These are phyloP conservation scores for Tinea pellionella DNA, from an alignment of 2,888 invertebrate genomes.

Conservation along the genomic window DNA sequence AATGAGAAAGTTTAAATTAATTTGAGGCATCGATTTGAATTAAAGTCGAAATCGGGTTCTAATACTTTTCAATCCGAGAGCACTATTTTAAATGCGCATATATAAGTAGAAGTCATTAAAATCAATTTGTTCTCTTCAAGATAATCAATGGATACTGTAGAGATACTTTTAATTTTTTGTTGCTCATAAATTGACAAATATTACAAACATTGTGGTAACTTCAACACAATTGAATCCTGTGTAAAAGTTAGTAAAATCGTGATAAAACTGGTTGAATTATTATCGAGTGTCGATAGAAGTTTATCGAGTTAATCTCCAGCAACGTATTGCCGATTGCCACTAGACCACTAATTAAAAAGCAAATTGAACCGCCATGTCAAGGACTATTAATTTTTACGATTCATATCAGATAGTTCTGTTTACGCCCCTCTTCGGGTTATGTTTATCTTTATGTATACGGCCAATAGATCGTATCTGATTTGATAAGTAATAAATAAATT, in stretches of 20 bases:
- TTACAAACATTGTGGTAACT: too few species aligned
- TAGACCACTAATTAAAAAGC: slow-evolving; percentile 43
- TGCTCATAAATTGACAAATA: neutral
- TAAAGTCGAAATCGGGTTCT: slow-evolving; percentile 29
- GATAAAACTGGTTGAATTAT: slow-evolving; percentile 13
- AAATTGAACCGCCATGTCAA: slow-evolving; percentile 50
- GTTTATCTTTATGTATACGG: slow-evolving; percentile 45
- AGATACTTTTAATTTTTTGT: neutral
- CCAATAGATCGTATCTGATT: slow-evolving; percentile 42
- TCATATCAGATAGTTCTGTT: slow-evolving; percentile 34
- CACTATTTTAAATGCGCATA: slow-evolving; percentile 40
- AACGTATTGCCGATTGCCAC: slow-evolving; percentile 16
- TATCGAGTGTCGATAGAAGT: slow-evolving; percentile 28
- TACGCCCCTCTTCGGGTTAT: slow-evolving; percentile 22
- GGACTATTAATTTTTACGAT: slow-evolving; percentile 57
- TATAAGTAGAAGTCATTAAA: slow-evolving; percentile 33
- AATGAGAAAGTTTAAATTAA: slow-evolving; percentile 40
- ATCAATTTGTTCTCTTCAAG: slow-evolving; percentile 39
- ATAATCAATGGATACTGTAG: slow-evolving; percentile 20
- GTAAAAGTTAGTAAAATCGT: neutral
- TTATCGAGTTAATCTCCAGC: slow-evolving; percentile 19
- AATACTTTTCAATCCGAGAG: slow-evolving; percentile 31
- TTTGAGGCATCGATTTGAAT: slow-evolving; percentile 32
- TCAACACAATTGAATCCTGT: too few species aligned
- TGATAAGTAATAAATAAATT: slow-evolving; percentile 44